Percentiles rank a stretch among this genome's conserved stretches.
These are phyloP conservation scores for Epinephelus coioides DNA, from an alignment of 2,797 vertebrate species.

Conservation along the genomic window DNA sequence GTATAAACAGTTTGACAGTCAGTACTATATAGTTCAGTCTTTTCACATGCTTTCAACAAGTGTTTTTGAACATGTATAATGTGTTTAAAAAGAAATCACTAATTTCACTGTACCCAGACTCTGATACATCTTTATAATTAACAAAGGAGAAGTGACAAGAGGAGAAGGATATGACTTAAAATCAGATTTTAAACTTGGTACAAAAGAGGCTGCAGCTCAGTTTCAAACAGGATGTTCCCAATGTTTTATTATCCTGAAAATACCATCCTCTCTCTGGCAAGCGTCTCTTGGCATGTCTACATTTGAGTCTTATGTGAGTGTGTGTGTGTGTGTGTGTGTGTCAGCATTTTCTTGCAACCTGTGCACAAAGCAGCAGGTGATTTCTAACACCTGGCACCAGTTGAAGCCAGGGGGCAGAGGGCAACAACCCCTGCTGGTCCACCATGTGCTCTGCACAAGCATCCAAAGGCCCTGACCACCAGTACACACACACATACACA, in stretches of 20 bases:
- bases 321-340: constrained; percentile 10
- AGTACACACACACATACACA: constrained; percentile 7
- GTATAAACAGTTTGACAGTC: too few relatives aligned
- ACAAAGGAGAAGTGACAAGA: too few relatives aligned
- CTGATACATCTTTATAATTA: too few relatives aligned
- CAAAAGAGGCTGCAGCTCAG: not conserved
- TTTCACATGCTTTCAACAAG: too few relatives aligned
- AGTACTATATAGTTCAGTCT: too few relatives aligned
- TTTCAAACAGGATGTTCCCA: not conserved
- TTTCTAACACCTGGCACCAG: constrained; percentile 68
- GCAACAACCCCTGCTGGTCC: constrained; percentile 33
- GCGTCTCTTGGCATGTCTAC: not conserved
- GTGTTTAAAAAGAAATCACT: too few relatives aligned
- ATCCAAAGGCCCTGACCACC: constrained; percentile 43
- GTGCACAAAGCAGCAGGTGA: constrained; percentile 66
- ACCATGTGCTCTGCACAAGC: constrained; percentile 49
- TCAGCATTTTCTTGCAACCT: constrained; percentile 32
- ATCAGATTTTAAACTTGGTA: not conserved
- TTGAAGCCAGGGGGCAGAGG: constrained; percentile 59
- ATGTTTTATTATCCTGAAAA: constrained; percentile 1
- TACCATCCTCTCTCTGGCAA: not conserved
- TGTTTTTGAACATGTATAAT: too few relatives aligned
- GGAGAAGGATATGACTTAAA: not conserved
- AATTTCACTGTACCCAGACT: too few relatives aligned
- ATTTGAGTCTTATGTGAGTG: not conserved